Evolutionary conservation across 1,140 invertebrate species (phyloP), one percentile per base, ranked within the genome.

Genomic region (Temnothorax curvispinosus): DNA sequence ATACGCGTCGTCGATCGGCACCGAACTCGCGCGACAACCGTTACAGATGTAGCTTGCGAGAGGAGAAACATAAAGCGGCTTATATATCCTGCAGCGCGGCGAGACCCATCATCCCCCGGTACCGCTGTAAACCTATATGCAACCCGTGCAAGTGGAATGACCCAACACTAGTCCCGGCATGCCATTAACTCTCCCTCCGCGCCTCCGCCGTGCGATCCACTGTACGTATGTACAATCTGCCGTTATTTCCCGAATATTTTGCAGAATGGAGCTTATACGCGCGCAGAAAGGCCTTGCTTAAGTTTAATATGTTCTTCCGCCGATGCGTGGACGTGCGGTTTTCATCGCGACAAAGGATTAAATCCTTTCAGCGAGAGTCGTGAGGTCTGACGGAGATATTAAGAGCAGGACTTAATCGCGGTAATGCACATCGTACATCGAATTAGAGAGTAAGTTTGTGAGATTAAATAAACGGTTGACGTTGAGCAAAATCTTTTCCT

Each of bases 121-220:
- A 41, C 60, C 32, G 41, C 64, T 75, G 86, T 60, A 80, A 89
- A 84, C 72, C 86, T 87, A 76, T 85, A 65, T 89, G 74, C 67
- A 67, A 75, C 60, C 62, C 76, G 60, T 56, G 71, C 72, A 78
- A 90, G 84, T 89, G 84, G 58, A 87, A 89, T 87, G 64, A 90
- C 58, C 78, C 32, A 35, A 75, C 58, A 38, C 56, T 50, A 54
- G 76, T 62, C 38, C 76, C 56, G 56, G 11, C 77, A 82, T 71
- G 52, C 77, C 67, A 87, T 77, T 88, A 87, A 15, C 58, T 67
- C 27, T 0, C n/a, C 52, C 78, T 54, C 21, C 21, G 21, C 35
- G 27, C 4, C 7, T 27, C 27, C 44, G 13, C 27, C 27, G 27
- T 27, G 1, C 27, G 27, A 27, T 27, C 27, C 27, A 27, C 27